A percentile compares a stretch with the other conserved stretches of the same genome.
Evolutionary conservation across 2,797 vertebrate genomes (phyloP).

Genomic region (Lacerta bilineata): DNA sequence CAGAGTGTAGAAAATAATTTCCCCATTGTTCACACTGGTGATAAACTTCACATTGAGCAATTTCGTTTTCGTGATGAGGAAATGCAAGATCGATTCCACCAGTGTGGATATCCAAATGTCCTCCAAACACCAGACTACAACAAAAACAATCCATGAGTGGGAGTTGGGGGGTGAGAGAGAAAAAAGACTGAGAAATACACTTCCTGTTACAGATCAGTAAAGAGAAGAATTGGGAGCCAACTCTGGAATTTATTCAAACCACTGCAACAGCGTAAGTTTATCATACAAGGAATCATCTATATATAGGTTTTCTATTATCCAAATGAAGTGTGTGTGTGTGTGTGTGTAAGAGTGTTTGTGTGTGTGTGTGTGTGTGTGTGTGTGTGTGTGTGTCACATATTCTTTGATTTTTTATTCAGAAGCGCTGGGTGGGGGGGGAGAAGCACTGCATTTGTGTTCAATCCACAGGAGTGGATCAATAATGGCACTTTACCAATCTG

Average conservation of each 20-base stretch:
- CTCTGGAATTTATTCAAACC: background rate
- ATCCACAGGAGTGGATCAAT: background rate
- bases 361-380: too few relatives aligned
- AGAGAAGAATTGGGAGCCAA: background rate
- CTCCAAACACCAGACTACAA: conserved; percentile 91
- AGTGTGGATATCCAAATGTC: conserved; percentile 93
- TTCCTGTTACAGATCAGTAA: background rate
- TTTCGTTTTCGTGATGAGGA: conserved; percentile 98
- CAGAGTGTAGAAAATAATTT: conserved; percentile 96
- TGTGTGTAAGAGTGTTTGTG: too few relatives aligned
- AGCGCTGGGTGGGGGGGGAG: too few relatives aligned
- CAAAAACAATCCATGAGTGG: conserved; percentile 50
- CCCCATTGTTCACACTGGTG: conserved; percentile 94
- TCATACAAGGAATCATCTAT: background rate
- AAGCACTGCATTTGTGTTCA: background rate
- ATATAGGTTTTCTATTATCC: background rate
- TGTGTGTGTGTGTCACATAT: too few relatives aligned
- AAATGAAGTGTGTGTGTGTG: too few relatives aligned
- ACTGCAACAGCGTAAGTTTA: background rate
- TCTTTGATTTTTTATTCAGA: background rate
- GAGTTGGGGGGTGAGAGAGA: background rate
- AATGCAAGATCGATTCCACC: conserved; percentile 96
- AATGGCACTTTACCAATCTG: background rate
- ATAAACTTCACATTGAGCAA: conserved; percentile 94
- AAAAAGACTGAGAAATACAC: background rate